phyloP scores from a whole-genome alignment of 2,888 invertebrate species.

The Eulithis prunata region DNA sequence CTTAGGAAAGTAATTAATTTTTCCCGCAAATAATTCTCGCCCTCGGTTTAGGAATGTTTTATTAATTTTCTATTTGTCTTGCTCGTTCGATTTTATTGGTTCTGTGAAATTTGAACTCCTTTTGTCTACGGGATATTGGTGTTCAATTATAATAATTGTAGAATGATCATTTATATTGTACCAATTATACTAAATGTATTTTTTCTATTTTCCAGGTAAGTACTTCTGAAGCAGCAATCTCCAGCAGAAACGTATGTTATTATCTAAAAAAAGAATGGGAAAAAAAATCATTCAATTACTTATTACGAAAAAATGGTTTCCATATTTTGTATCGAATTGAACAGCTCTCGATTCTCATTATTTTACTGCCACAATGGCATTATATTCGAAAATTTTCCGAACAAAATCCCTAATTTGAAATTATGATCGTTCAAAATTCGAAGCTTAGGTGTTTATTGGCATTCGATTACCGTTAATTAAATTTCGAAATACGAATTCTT shows the following conservation, averaged over 20 bases:
- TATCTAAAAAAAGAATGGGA: constrained; percentile 27
- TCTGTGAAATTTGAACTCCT: constrained; percentile 24
- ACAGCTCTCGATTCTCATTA: constrained; percentile 33
- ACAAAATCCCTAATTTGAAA: constrained; percentile 37
- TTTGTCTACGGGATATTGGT: constrained; percentile 10
- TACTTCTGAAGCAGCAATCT: constrained; percentile 43
- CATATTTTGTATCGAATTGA: constrained; percentile 31
- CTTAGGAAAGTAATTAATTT: constrained; percentile 65
- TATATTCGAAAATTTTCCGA: constrained; percentile 29
- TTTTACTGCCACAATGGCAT: constrained; percentile 33
- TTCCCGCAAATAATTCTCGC: constrained; percentile 60
- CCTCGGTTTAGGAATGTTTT: constrained; percentile 50
- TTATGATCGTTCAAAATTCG: constrained; percentile 30
- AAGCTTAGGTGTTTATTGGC: constrained; percentile 43
- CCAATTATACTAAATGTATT: constrained; percentile 29
- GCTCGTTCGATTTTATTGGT: constrained; percentile 36
- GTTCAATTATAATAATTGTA: neutral
- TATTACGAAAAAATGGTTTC: constrained; percentile 26
- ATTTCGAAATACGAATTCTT: constrained; percentile 53
- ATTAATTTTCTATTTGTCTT: constrained; percentile 61
- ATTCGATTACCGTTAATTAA: constrained; percentile 56
- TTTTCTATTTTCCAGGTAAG: constrained; percentile 69
- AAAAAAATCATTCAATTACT: constrained; percentile 36
- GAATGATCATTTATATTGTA: constrained; percentile 4
- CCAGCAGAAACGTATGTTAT: constrained; percentile 45